Base-by-base conservation (phyloP, 30 jellyfish, hydroid and myxozoan species). In the Morbakka virulenta region DNA sequence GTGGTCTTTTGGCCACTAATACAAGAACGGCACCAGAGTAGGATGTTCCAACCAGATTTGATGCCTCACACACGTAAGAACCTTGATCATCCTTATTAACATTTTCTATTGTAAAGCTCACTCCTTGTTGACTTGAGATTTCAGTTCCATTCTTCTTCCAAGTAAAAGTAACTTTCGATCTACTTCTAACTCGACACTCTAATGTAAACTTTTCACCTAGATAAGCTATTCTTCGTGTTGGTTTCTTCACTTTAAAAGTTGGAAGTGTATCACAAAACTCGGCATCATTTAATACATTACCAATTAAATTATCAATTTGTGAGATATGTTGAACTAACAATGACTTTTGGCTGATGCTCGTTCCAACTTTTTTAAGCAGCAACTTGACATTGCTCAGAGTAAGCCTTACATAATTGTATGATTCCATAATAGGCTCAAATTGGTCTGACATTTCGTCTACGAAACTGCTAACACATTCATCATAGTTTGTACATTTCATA, bases 71-170 rank as follows among this genome's bases (percentile, higher is more conserved):
- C 2, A 53, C 78, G 41, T 91, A 91, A 0, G 81, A 72, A 0
- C 96, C 98, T 47, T 85, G 92, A 41, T 84, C 87, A 4, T 74
- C 95, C 27, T 20, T 9, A 13, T 71, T 27, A 20, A 79, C 84
- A 36, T 52, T 53, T 1, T 83, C 9, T 14, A 91, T 67, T 24
- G 62, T 74, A 4, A 91, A 70, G 0, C 30, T 26, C 67, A 76
- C 61, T 4, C 31, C 83, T 25, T 57, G 62, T 24, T 52, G 91
- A 11, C 65, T 84, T 20, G 98, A 93, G 11, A 91, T 66, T 2
- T 51, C 87, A 41, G 98, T 77, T 17, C 80, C 81, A 52, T 91
- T 91, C 28, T 84, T 50, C 32, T 1, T 31, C 98, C 98, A 91
- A n/a, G 32, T 26, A 48, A 77, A 91, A 47, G 48, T 23, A 33